Evolutionary conservation across 92 coral and sea anemone genomes (phyloP).

Genomic region (Siderastrea siderea): DNA sequence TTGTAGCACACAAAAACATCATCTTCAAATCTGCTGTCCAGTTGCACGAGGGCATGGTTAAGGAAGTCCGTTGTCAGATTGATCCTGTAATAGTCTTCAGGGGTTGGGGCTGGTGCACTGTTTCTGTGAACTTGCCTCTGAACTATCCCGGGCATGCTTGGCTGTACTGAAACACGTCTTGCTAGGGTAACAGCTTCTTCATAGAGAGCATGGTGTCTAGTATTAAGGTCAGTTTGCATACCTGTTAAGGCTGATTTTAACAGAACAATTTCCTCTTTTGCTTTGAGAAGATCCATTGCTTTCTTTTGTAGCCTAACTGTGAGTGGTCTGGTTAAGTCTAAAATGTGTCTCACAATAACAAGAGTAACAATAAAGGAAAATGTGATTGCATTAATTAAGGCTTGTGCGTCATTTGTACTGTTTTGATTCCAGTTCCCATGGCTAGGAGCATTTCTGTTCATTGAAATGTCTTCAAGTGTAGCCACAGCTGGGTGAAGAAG

Average conservation of each 20-base stretch:
- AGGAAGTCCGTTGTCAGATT: constrained; percentile 76
- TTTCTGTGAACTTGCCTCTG: constrained; percentile 68
- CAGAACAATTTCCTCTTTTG: constrained; percentile 59
- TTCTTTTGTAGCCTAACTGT: constrained; percentile 73
- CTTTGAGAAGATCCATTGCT: constrained; percentile 79
- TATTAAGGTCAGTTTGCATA: constrained; percentile 73
- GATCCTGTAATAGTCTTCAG: constrained; percentile 70
- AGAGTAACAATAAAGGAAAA: constrained; percentile 68
- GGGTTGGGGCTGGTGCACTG: constrained; percentile 71
- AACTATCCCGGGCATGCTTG: constrained; percentile 68
- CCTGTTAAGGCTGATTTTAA: constrained; percentile 60
- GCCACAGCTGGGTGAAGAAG: constrained; percentile 64
- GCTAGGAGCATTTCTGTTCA: constrained; percentile 48
- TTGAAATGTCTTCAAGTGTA: constrained; percentile 69
- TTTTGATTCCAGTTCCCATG: constrained; percentile 58
- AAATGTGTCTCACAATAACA: constrained; percentile 63
- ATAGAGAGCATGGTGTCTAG: constrained; percentile 64
- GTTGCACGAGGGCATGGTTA: constrained; percentile 65
- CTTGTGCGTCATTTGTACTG: constrained; percentile 74
- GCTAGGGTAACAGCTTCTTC: constrained; percentile 66
- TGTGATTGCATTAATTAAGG: constrained; percentile 67
- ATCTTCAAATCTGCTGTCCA: constrained; percentile 68
- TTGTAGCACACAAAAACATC: constrained; percentile 65
- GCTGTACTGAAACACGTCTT: constrained; percentile 54
- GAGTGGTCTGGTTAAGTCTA: constrained; percentile 73